These are phyloP conservation scores for Pelobates fuscus DNA, from an alignment of 2,113 vertebrate genomes.

Conservation along the genomic window DNA sequence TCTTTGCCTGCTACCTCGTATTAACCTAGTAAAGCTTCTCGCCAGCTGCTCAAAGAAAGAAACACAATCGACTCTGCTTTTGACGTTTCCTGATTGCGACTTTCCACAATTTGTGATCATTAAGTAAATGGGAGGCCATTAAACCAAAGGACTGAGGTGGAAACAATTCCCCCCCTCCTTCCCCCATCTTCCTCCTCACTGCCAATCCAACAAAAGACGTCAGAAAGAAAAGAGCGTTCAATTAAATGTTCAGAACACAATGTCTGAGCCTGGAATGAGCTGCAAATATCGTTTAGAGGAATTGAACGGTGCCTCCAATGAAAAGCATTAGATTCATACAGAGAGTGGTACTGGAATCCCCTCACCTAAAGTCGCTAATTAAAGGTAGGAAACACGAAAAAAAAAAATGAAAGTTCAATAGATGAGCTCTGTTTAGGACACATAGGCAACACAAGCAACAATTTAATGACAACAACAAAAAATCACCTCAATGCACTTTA, in stretches of 20 bases:
- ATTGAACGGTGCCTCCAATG: conserved; percentile 14
- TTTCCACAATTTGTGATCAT: conserved; percentile 55
- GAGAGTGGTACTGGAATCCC: not conserved
- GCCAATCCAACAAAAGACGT: not conserved
- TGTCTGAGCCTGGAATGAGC: not conserved
- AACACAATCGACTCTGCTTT: conserved; percentile 3
- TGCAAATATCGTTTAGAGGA: not conserved
- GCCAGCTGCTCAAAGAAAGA: not conserved
- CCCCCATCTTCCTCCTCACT: not conserved
- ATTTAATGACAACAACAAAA: too few species aligned
- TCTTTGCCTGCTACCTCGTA: too few species aligned
- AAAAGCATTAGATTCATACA: not conserved
- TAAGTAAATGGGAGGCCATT: conserved; percentile 53
- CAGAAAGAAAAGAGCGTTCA: conserved; percentile 49
- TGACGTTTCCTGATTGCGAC: conserved; percentile 42
- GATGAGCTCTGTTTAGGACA: too few species aligned
- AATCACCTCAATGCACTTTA: too few species aligned
- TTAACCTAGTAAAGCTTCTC: not conserved
- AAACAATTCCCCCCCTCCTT: conserved; percentile 1
- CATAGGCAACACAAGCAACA: too few species aligned
- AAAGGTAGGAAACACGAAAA: not conserved
- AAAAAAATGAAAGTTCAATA: too few species aligned
- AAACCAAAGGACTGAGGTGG: conserved; percentile 40
- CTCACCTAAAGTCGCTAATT: not conserved
- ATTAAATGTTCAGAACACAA: conserved; percentile 42